A percentile compares a stretch with the other conserved stretches of the same genome.
Conservation (phyloP, 2,888 invertebrate species). For the Merodon equestris region DNA sequence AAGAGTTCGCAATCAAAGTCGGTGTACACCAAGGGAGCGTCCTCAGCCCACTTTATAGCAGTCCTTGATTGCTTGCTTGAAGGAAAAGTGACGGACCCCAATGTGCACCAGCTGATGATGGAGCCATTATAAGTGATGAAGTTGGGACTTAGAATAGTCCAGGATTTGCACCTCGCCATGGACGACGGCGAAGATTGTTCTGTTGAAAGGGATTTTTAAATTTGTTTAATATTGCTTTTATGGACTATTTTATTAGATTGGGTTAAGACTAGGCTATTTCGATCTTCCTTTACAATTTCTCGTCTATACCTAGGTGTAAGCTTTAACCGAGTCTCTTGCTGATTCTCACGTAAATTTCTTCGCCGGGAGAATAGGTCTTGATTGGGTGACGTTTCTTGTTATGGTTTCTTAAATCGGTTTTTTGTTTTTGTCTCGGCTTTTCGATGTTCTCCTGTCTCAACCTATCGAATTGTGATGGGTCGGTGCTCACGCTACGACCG, state of each 20-base stretch:
- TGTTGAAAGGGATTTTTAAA: not conserved
- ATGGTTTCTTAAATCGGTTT: not conserved
- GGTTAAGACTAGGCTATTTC: constrained; percentile 7
- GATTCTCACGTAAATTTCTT: not conserved
- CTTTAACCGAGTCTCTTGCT: too few species aligned
- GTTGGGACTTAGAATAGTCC: constrained; percentile 1
- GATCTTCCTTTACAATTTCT: too few species aligned
- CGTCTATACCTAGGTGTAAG: too few species aligned
- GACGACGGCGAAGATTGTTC: not conserved
- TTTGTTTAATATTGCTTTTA: constrained; percentile 13
- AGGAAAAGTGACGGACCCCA: too few species aligned
- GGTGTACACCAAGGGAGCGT: too few species aligned
- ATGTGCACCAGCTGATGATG: too few species aligned
- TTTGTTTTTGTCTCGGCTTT: not conserved
- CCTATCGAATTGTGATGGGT: not conserved
- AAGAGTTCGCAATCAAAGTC: too few species aligned
- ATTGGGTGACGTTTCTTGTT: not conserved
- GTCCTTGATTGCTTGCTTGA: too few species aligned
- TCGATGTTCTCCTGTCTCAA: not conserved
- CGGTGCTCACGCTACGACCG: not conserved
- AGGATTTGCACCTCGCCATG: not conserved
- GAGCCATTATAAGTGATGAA: too few species aligned
- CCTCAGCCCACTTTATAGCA: too few species aligned
- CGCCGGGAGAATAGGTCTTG: too few species aligned
- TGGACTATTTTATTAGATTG: not conserved